Base-by-base conservation (phyloP, 2,888 invertebrate species). In the Melangyna quadrimaculata region DNA sequence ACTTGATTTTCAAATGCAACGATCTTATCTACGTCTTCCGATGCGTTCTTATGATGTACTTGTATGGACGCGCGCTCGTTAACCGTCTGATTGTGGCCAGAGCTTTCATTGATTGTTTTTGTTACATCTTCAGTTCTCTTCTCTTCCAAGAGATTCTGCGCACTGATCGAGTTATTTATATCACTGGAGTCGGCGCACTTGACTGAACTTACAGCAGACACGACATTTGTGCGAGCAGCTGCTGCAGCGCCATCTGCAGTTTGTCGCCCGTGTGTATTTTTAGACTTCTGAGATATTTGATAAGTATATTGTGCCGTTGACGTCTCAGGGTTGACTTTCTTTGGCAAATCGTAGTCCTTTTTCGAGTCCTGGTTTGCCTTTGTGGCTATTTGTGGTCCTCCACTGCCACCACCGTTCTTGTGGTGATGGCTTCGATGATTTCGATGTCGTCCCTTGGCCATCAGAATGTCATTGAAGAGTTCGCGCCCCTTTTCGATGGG, bases 401-500 rank as follows among this genome's bases (percentile, higher is more conserved):
- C 57, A 51, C 40, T 14, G 1, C 32, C 35, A 22, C 35, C 43
- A 22, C 57, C 35, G 2, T 48, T 55, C 53, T 78, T 78, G 14
- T 88, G 88, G 5, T 89, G 88, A 32, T 89, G 88, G 63, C 89
- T 89, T 71, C 90, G 89, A 22, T 91, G 90, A 88, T 91, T 90
- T 78, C 91, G 91, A 89, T 92, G 91, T 89, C 91, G 92, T 90
- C 92, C 92, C 88, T 91, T 92, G 87, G 91, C 92, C 92, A 92
- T 92, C 89, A 90, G 90, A 87, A 91, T 90, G 79, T 91, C 90
- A 88, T 89, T 90, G 59, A 91, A 88, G 87, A 91, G 89, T 71
- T 90, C 90, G 78, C 90, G 90, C 88, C 90, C 90, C 87, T 88
- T 89, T 87, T 89, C 89, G 84, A 90, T 88, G 70, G 91, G 89